A percentile compares a stretch with the other conserved stretches of the same genome.
phyloP scores from a whole-genome alignment of 1,140 invertebrate species.

The Tetragnatha versicolor region DNA sequence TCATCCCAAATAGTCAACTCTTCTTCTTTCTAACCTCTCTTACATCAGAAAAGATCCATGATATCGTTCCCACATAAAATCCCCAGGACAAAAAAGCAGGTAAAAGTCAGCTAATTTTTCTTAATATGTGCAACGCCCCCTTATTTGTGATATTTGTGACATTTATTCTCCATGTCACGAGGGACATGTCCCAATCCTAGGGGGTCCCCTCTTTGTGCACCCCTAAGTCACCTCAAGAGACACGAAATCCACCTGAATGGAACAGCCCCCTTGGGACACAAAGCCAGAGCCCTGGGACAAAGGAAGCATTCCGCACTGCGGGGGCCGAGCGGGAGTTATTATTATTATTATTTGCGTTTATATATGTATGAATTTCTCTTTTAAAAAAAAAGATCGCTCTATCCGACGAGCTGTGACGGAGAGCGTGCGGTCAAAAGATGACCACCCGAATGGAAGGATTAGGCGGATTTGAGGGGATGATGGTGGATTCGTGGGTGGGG shows the following conservation, averaged over 20 bases:
- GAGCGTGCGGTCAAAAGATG: not conserved
- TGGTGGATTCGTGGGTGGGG: not conserved
- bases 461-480: not conserved
- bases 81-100: too few relatives aligned
- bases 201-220: constrained; percentile 6
- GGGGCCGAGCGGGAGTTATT: not conserved
- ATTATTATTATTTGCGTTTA: not conserved
- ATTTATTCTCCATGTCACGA: not conserved
- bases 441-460: constrained; percentile 17
- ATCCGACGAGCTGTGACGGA: constrained; percentile 4
- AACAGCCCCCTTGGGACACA: not conserved
- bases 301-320: not conserved
- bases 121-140: not conserved
- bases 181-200: not conserved
- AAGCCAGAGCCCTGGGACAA: constrained; percentile 4
- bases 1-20: too few relatives aligned
- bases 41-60: too few relatives aligned
- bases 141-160: constrained; percentile 16
- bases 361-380: not conserved
- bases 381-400: not conserved
- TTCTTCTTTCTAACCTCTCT: too few relatives aligned
- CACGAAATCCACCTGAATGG: constrained; percentile 3
- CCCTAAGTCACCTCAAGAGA: constrained; percentile 34
- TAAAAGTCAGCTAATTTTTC: too few relatives aligned
- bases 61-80: too few relatives aligned